Evolutionary conservation across 2,113 vertebrate genomes (phyloP).

Genomic region (Polypterus bichir): DNA sequence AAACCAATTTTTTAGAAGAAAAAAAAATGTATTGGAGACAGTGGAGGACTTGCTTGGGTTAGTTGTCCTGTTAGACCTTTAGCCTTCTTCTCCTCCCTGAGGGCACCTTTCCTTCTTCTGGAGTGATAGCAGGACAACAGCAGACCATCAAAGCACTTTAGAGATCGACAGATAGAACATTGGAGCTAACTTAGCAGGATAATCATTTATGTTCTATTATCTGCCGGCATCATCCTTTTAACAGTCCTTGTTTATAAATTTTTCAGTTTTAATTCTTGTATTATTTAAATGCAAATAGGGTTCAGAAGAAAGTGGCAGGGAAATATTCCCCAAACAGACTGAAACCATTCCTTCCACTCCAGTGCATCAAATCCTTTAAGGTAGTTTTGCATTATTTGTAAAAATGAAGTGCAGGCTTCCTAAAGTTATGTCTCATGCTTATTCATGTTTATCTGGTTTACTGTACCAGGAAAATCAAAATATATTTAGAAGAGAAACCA

Average conservation of each 20-base stretch:
- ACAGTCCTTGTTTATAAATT: slow-evolving; percentile 59
- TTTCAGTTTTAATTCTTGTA: slow-evolving; percentile 67
- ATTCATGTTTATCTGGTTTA: no score
- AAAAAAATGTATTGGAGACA: slow-evolving; percentile 37
- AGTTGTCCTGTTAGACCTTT: slow-evolving; percentile 47
- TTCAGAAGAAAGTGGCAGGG: slow-evolving; percentile 44
- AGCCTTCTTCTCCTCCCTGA: slow-evolving; percentile 21
- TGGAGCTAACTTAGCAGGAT: slow-evolving; percentile 36
- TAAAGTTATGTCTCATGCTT: no score
- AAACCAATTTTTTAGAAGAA: slow-evolving; percentile 21
- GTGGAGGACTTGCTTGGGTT: slow-evolving; percentile 58
- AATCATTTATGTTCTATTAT: slow-evolving; percentile 47
- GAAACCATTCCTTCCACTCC: slow-evolving; percentile 8
- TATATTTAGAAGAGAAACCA: no score
- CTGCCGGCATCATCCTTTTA: slow-evolving; percentile 46
- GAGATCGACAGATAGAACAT: slow-evolving; percentile 53
- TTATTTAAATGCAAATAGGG: slow-evolving; percentile 72
- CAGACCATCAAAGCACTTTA: slow-evolving; percentile 33
- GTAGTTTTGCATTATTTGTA: neutral
- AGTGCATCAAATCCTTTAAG: neutral
- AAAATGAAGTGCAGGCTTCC: no score
- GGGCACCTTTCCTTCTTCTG: slow-evolving; percentile 35
- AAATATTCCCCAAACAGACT: slow-evolving; percentile 46
- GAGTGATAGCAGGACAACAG: slow-evolving; percentile 21
- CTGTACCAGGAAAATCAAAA: no score